Percentiles rank a stretch among this genome's conserved stretches.
These are phyloP conservation scores for Leptoteleia sp. DNA, from an alignment of 1,140 invertebrate genomes.

Conservation along the genomic window DNA sequence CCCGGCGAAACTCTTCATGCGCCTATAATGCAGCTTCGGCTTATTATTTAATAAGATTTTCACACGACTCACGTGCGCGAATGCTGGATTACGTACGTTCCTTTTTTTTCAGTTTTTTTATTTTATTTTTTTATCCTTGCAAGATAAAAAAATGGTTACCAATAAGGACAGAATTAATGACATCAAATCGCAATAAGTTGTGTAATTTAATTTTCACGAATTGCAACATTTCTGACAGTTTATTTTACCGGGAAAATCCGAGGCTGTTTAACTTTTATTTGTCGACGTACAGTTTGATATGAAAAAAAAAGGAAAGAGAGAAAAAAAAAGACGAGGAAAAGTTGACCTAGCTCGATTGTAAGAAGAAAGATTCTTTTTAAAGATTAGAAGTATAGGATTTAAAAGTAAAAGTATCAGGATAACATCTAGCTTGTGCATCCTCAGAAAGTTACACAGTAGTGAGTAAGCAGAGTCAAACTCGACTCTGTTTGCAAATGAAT, in stretches of 20 bases:
- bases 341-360: conserved; percentile 60
- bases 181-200: conserved; percentile 7
- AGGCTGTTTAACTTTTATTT: conserved; percentile 48
- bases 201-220: conserved; percentile 41
- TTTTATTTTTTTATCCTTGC: too few relatives aligned
- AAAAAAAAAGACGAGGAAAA: conserved; percentile 50
- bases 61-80: too few relatives aligned
- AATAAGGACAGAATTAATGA: too few relatives aligned
- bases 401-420: conserved; percentile 66
- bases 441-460: conserved; percentile 42
- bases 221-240: conserved; percentile 31
- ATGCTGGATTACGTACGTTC: too few relatives aligned
- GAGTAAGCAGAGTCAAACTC: conserved; percentile 46
- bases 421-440: conserved; percentile 58
- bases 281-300: conserved; percentile 54
- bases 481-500: conserved; percentile 60
- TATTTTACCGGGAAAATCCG: conserved; percentile 15
- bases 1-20: too few relatives aligned
- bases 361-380: conserved; percentile 61
- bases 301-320: conserved; percentile 43
- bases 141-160: too few relatives aligned
- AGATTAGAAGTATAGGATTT: conserved; percentile 59
- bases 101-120: too few relatives aligned
- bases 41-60: too few relatives aligned
- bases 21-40: too few relatives aligned